Evolutionary conservation across 1,140 invertebrate genomes (phyloP), one percentile per base, ranked within the genome.

Genomic region (Bombyx mori): DNA sequence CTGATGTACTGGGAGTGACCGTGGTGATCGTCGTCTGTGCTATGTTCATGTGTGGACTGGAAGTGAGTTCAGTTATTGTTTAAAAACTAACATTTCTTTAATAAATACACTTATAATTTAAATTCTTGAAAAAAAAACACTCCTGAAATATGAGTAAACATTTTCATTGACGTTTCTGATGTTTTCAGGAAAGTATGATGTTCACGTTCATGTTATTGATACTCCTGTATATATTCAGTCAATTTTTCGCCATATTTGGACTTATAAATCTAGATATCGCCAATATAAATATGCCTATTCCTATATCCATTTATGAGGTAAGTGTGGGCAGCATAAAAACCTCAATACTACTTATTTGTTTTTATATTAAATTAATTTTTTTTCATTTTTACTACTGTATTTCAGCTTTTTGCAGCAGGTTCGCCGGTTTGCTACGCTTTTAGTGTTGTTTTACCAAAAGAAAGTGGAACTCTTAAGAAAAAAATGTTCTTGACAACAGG

Each of bases 1-100:
- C 92, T 50, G 92, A 93, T 81, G 90, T 93, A 1, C 68, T 93
- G 18, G 92, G 92, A n/a, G 90, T 93, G 6, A 90, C 90, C 0
- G 91, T 92, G 9, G 89, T 92, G 3, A 88, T 91, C 66, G 84
- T 93, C 2, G 89, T 92, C 3, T 92, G 91, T 6, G 89, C 89
- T 53, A 90, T 93, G 87, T 92, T 92, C 67, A 92, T 92, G 90
- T 89, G 92, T 66, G 92, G 92, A 12, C 26, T 54, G 43, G 53
- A 54, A 44, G 53, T 54, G 45, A 44, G 53, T 44, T 35, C 26
- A 35, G 26, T 35, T 35, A 35, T 35, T 35, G 26, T 35, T 35
- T 5, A 35, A 35, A 35, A 35, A 35, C 26, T 35, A 35, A 35
- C 26, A 35, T 35, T 35, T 3, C 2, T 35, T 35, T 35, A 35